phyloP scores from a whole-genome alignment of 2,113 vertebrate species.

The Clarias batrachus region DNA sequence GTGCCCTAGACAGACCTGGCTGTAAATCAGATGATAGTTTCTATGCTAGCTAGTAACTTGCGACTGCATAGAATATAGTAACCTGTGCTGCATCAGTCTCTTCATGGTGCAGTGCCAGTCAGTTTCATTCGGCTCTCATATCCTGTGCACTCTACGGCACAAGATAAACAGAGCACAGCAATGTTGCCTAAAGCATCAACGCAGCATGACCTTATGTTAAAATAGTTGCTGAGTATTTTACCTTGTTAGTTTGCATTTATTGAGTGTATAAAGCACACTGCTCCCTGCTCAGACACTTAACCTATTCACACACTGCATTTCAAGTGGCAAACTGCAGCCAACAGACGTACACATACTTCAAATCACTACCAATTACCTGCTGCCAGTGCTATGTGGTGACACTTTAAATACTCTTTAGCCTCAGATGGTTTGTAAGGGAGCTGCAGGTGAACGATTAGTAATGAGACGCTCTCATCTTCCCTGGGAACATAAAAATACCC shows the following conservation, averaged over 20 bases:
- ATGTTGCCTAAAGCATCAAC: background rate
- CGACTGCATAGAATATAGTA: background rate
- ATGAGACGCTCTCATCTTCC: background rate
- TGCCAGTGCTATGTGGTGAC: background rate
- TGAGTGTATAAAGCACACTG: background rate
- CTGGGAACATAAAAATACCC: background rate
- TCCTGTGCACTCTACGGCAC: background rate
- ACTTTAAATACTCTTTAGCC: constrained; percentile 8
- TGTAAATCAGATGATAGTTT: background rate
- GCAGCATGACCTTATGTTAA: background rate
- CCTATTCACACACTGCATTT: no score
- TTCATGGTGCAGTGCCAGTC: background rate
- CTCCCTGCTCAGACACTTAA: background rate
- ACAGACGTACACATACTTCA: background rate
- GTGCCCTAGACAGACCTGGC: background rate
- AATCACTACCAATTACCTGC: background rate
- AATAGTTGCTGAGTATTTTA: background rate
- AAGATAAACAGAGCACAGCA: background rate
- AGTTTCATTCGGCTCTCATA: background rate
- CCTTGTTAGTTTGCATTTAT: background rate
- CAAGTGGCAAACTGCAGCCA: background rate
- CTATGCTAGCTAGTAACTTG: background rate
- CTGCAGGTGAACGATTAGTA: background rate
- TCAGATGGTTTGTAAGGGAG: background rate
- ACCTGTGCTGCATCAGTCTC: background rate